phyloP scores from a whole-genome alignment of 2,888 invertebrate genomes.

The Myopa tessellatipennis region DNA sequence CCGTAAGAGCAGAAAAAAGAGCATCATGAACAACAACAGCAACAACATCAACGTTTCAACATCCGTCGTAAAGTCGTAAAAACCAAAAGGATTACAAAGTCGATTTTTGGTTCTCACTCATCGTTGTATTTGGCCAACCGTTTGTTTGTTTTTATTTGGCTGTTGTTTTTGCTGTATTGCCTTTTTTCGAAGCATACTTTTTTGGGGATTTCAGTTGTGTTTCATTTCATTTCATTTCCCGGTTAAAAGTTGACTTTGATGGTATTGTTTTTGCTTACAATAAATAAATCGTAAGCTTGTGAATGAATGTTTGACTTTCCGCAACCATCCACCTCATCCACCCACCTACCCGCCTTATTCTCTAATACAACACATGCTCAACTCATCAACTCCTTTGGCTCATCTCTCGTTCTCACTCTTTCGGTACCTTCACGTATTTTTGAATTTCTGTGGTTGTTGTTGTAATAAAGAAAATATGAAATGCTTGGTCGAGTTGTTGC shows the following conservation, averaged over 20 bases:
- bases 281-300: conserved; percentile 37
- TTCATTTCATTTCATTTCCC: conserved; percentile 9
- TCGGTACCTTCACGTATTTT: background rate
- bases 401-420: background rate
- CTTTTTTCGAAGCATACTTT: conserved; percentile 2
- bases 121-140: background rate
- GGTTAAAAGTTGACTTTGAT: conserved; percentile 34
- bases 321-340: background rate
- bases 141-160: background rate
- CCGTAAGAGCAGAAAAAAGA: background rate
- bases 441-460: conserved; percentile 14
- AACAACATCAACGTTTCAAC: background rate
- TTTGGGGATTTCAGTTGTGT: conserved; percentile 11
- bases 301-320: conserved; percentile 34
- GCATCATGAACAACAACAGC: conserved; percentile 1
- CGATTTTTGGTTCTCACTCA: conserved; percentile 32
- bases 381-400: background rate
- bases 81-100: conserved; percentile 38
- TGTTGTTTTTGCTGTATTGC: background rate
- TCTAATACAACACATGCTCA: background rate
- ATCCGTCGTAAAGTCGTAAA: conserved; percentile 16
- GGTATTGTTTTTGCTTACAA: conserved; percentile 41
- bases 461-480: conserved; percentile 38
- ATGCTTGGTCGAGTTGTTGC: conserved; percentile 34
- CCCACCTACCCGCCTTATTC: background rate